Evolutionary conservation across 2,888 invertebrate species (phyloP).

Genomic region (Rotaria macrura): DNA sequence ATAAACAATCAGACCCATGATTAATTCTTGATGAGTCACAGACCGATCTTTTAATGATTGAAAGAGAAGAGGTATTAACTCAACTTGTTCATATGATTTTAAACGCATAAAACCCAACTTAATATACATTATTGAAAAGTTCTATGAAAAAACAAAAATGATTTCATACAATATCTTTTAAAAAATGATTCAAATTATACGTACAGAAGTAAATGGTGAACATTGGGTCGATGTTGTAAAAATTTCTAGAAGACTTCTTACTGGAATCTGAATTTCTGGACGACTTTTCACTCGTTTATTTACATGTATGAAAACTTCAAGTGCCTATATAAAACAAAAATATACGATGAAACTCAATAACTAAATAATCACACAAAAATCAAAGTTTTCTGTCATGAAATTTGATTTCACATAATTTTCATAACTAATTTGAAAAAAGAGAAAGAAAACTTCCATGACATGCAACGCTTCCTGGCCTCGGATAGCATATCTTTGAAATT

Average conservation of each 20-base stretch:
- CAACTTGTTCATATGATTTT: slow-evolving; percentile 44
- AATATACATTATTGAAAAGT: slow-evolving; percentile 83
- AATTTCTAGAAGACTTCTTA: slow-evolving; percentile 67
- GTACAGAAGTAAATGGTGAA: slow-evolving; percentile 10
- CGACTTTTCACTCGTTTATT: slow-evolving; percentile 77
- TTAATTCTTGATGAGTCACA: neutral
- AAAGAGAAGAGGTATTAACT: neutral
- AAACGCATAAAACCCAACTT: slow-evolving; percentile 79
- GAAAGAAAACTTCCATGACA: no score
- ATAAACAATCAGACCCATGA: slow-evolving; percentile 66
- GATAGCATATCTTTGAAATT: no score
- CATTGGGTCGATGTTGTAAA: slow-evolving; percentile 61
- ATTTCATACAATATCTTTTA: slow-evolving; percentile 33
- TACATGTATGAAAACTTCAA: slow-evolving; percentile 79
- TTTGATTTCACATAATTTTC: no score
- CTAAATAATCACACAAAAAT: no score
- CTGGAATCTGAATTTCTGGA: slow-evolving; percentile 70
- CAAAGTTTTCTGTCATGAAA: no score
- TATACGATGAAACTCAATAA: no score
- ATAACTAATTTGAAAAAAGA: no score
- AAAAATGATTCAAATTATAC: slow-evolving; percentile 14
- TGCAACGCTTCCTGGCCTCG: no score
- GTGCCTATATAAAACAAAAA: slow-evolving; percentile 57
- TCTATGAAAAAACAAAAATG: slow-evolving; percentile 58
- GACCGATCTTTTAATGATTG: neutral